Conservation (phyloP, 1,140 invertebrate species). For the Drosophila pallidifrons region DNA sequence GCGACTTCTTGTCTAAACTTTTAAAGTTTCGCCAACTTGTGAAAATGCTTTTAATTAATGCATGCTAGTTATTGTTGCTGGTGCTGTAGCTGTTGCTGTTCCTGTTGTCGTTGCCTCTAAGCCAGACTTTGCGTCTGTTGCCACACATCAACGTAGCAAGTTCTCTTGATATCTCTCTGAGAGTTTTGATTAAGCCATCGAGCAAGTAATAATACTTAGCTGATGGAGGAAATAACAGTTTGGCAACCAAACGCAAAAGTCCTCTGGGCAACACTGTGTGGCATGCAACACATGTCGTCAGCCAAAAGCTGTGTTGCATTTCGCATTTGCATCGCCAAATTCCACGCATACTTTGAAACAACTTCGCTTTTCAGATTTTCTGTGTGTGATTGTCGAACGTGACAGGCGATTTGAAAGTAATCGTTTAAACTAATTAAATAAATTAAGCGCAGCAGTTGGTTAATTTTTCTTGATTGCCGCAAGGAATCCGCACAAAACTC, state of each 20-base stretch:
- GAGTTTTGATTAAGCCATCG: slow-evolving; percentile 1
- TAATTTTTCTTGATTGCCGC: slow-evolving; percentile 32
- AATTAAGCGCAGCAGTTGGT: slow-evolving; percentile 39
- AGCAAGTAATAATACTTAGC: no score
- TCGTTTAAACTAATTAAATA: slow-evolving; percentile 51
- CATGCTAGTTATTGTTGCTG: slow-evolving; percentile 52
- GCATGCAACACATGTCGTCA: slow-evolving; percentile 61
- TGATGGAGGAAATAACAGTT: slow-evolving; percentile 32
- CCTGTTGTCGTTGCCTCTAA: slow-evolving; percentile 26
- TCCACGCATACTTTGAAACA: slow-evolving; percentile 32
- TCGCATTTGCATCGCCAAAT: slow-evolving; percentile 35
- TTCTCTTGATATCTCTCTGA: neutral
- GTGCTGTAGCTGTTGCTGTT: no score
- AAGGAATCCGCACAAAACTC: slow-evolving; percentile 27
- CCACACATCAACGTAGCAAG: slow-evolving; percentile 54
- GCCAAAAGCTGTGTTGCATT: slow-evolving; percentile 4
- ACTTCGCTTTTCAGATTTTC: slow-evolving; percentile 1
- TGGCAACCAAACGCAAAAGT: slow-evolving; percentile 2
- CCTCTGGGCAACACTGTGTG: slow-evolving; percentile 4
- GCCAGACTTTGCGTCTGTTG: slow-evolving; percentile 58
- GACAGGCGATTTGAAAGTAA: slow-evolving; percentile 43
- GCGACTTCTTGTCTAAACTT: slow-evolving; percentile 36
- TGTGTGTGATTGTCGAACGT: slow-evolving; percentile 13
- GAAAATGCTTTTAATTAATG: slow-evolving; percentile 80
- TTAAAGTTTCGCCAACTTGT: slow-evolving; percentile 62